Evolutionary conservation across 2,888 invertebrate species (phyloP), one percentile per base, ranked within the genome.

Genomic region (Baccha elongata): DNA sequence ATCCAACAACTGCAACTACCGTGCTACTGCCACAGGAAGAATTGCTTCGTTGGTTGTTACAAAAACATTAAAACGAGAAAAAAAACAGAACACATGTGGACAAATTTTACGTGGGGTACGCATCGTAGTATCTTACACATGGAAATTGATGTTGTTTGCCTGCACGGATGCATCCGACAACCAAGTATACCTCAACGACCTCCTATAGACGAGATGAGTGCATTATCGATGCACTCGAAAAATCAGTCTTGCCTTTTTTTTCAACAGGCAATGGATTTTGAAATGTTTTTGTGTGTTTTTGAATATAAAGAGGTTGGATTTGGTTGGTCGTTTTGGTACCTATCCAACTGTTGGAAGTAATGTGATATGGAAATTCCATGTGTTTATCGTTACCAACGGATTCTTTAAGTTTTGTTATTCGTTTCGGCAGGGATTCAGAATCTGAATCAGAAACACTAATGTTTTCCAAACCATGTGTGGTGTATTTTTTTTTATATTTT

Each of bases 361-460:
- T 83, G 83, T 44, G 78, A 83, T 72, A 52, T 78, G 53, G 52
- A 62, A 78, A 73, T 64, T 83, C 83, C 83, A 83, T 83, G 50
- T 83, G 83, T 83, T 83, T 68, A 64, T 83, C 83, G 83, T 83
- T 83, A 78, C 83, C 83, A 83, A 83, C 83, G 83, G 78, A 68
- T 52, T 78, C 78, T 83, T 83, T 15, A 55, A 58, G 67, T 78
- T 67, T 55, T 60, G 72, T 72, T 67, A 67, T 81, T 19, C 2
- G 21, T 6, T 60, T 60, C 83, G 78, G 78, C 78, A 78, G 78
- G 83, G 83, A 68, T 78, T 73, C 78, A 23, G 46, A 46, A 46
- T 58, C n/a, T 48, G 52, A n/a, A 44, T 23, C 26, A 13, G 40
- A 26, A 17, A 11, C 11, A 32, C 32, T 35, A 32, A 35, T 58